Evolutionary conservation across 2,797 vertebrate genomes (phyloP), one percentile per base, ranked within the genome.

Genomic region (Menidia menidia): DNA sequence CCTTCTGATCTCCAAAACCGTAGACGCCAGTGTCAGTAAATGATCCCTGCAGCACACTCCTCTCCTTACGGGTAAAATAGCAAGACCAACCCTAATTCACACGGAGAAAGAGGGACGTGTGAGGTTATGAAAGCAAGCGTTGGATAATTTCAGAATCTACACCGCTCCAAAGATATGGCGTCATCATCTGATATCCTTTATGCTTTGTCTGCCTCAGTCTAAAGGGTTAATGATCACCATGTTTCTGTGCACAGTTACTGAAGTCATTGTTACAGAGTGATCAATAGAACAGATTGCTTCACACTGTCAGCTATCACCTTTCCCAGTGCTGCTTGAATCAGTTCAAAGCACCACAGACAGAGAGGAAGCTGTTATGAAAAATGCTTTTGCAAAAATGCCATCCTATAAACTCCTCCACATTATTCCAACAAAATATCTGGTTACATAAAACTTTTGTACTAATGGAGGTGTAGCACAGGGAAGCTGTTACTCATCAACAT

Each of bases 271-370:
- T 87, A 92, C 87, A 92, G 87, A 82, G 62, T 81, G 90, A 95
- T 96, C 95, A 93, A 91, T 94, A 91, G 74, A 88, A 89, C 68
- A 81, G 87, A 94, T 95, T 92, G 93, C 93, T 94, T 93, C 86
- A 91, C 90, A 82, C 93, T 91, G 91, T 93, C 92, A 89, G 92
- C 88, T 93, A 94, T 94, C 87, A 91, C 89, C 93, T 95, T 95
- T 93, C 91, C 78, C 83, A 90, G 81, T 65, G 85, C 85, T 55
- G 82, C 83, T 68, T 86, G 91, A 77, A 92, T 85, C 87, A 86
- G 84, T 83, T 89, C 78, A 81, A 75, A 78, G 82, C 80, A 81
- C 55, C 54, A 35, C 82, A 59, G 54, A 47, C 44, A 52, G 60
- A 69, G 60, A 53, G 41, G 31, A 39, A 45, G 11, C 31, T 39